Conservation (phyloP, 2,797 vertebrate genomes). For the Phaenicophaeus curvirostris region DNA sequence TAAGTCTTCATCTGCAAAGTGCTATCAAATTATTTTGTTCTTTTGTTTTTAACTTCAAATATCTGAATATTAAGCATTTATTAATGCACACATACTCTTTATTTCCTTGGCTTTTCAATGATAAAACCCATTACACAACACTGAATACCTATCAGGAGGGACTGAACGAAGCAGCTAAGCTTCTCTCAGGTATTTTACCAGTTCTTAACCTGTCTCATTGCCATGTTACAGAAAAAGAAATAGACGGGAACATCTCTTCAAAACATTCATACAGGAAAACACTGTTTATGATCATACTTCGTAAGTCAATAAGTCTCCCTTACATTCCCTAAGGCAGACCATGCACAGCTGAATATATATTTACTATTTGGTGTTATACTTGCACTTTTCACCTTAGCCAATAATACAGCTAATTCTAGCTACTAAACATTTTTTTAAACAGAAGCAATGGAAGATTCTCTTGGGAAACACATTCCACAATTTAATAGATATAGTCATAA, state of each 20-base stretch:
- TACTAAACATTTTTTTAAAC: not conserved
- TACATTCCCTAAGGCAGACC: not conserved
- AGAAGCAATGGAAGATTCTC: not conserved
- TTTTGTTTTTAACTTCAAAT: not conserved
- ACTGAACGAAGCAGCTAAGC: not conserved
- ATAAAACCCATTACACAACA: not conserved
- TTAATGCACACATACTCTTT: not conserved
- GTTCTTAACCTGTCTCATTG: not conserved
- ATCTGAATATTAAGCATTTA: not conserved
- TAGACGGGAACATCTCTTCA: not conserved
- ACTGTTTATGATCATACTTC: not conserved
- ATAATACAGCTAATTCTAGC: not conserved
- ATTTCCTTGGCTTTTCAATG: not conserved
- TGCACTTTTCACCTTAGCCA: not conserved
- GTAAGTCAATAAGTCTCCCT: not conserved
- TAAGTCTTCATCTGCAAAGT: not conserved
- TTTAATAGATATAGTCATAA: not conserved
- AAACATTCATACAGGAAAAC: not conserved
- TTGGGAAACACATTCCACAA: not conserved
- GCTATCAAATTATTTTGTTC: not conserved
- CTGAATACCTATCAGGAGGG: not conserved
- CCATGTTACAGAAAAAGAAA: not conserved
- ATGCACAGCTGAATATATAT: not conserved
- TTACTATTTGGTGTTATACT: not conserved
- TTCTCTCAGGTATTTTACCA: not conserved